A percentile compares a stretch with the other conserved stretches of the same genome.
These are phyloP conservation scores for Chelidonichthys spinosus DNA, from an alignment of 2,797 vertebrate species.

Conservation along the genomic window DNA sequence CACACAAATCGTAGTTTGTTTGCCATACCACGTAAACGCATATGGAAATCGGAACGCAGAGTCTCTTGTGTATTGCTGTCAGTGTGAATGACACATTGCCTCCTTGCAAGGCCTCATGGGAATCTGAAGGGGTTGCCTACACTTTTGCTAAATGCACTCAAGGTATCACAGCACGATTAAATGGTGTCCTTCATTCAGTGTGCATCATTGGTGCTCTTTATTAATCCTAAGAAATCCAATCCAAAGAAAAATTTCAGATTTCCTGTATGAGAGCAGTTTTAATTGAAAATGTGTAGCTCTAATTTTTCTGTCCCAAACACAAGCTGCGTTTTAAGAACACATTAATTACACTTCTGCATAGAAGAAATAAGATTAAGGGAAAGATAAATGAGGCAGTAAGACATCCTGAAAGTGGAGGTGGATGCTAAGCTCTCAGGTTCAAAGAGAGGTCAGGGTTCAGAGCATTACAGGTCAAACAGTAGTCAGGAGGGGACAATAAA, in stretches of 20 bases:
- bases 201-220: not conserved
- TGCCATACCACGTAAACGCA: slow-evolving; percentile 30
- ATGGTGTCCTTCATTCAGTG: slow-evolving; percentile 5
- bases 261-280: not conserved
- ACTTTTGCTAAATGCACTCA: not conserved
- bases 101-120: slow-evolving; percentile 49
- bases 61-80: slow-evolving; percentile 40
- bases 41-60: not conserved
- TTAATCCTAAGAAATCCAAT: not conserved
- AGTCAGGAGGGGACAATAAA: slow-evolving; percentile 30
- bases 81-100: slow-evolving; percentile 33
- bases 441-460: slow-evolving; percentile 47
- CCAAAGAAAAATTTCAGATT: not conserved
- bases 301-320: not conserved
- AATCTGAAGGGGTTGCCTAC: slow-evolving; percentile 26
- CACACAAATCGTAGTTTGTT: slow-evolving; percentile 4
- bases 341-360: not conserved
- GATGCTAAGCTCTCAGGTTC: slow-evolving; percentile 40
- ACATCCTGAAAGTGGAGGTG: slow-evolving; percentile 30
- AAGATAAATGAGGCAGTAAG: slow-evolving; percentile 7
- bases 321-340: not conserved
- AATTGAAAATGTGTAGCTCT: not conserved
- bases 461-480: slow-evolving; percentile 36
- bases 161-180: slow-evolving; percentile 9
- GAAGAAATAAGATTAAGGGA: not conserved